phyloP scores from a whole-genome alignment of 2,888 invertebrate genomes.

The Plutella xylostella region DNA sequence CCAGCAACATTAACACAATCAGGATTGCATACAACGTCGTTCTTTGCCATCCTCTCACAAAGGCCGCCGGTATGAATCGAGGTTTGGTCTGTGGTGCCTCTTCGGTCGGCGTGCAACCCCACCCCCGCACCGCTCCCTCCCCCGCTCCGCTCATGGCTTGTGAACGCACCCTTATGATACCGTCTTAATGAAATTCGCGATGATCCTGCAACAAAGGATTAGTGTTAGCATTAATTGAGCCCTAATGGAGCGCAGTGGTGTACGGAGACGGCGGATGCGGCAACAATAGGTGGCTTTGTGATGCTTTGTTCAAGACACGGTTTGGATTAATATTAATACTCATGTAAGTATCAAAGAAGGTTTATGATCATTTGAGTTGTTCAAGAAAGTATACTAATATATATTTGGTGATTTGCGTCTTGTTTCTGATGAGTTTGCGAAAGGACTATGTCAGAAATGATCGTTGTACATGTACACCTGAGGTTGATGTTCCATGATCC shows the following conservation, averaged over 20 bases:
- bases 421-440: too few relatives aligned
- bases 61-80: slow-evolving; percentile 33
- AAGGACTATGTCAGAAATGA: too few relatives aligned
- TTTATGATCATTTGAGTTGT: too few relatives aligned
- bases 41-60: slow-evolving; percentile 87
- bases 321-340: too few relatives aligned
- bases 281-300: too few relatives aligned
- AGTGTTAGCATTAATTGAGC: slow-evolving; percentile 28
- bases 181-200: slow-evolving; percentile 22
- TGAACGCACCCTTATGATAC: slow-evolving; percentile 16
- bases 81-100: slow-evolving; percentile 35
- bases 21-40: slow-evolving; percentile 91
- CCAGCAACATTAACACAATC: slow-evolving; percentile 84
- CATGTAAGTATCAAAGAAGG: too few relatives aligned
- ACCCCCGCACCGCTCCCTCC: slow-evolving; percentile 37
- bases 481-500: too few relatives aligned
- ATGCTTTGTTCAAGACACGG: too few relatives aligned
- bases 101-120: slow-evolving; percentile 57
- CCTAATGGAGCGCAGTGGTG: slow-evolving; percentile 22
- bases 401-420: too few relatives aligned
- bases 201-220: slow-evolving; percentile 36
- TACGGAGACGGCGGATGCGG: too few relatives aligned
- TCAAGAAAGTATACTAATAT: too few relatives aligned
- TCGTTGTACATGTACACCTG: too few relatives aligned
- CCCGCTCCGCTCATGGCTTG: slow-evolving; percentile 35